Percentiles rank a stretch among this genome's conserved stretches.
phyloP scores from a whole-genome alignment of 1,140 invertebrate genomes.

The Sarcophaga bullata region DNA sequence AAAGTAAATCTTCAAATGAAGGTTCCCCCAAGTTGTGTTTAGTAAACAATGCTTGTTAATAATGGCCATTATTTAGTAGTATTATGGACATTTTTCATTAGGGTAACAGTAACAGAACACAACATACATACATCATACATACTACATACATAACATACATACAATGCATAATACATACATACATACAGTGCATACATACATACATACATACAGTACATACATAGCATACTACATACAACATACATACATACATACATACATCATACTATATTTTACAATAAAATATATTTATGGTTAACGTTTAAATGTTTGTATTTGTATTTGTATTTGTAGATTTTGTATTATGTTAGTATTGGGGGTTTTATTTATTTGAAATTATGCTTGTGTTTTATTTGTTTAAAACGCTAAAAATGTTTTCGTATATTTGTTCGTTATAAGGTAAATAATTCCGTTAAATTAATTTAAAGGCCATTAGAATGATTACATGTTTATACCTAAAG shows the following conservation, averaged over 20 bases:
- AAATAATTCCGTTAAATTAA: no score
- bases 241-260: neutral
- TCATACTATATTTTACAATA: no score
- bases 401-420: neutral
- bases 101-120: neutral
- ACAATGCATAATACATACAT: no score
- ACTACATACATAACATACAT: no score
- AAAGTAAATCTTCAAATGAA: no score
- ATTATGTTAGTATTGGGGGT: neutral
- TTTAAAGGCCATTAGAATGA: conserved; percentile 36
- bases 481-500: conserved; percentile 33
- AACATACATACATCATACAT: neutral
- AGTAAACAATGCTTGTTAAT: no score
- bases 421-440: neutral
- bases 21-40: no score
- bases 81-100: no score
- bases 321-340: neutral
- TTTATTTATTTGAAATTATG: neutral
- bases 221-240: no score
- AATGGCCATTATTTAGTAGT: no score
- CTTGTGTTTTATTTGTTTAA: neutral
- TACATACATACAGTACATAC: no score
- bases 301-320: neutral
- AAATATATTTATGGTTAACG: neutral
- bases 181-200: no score